Evolutionary conservation across 2,113 vertebrate species (phyloP).

Genomic region (Podarcis cretensis): DNA sequence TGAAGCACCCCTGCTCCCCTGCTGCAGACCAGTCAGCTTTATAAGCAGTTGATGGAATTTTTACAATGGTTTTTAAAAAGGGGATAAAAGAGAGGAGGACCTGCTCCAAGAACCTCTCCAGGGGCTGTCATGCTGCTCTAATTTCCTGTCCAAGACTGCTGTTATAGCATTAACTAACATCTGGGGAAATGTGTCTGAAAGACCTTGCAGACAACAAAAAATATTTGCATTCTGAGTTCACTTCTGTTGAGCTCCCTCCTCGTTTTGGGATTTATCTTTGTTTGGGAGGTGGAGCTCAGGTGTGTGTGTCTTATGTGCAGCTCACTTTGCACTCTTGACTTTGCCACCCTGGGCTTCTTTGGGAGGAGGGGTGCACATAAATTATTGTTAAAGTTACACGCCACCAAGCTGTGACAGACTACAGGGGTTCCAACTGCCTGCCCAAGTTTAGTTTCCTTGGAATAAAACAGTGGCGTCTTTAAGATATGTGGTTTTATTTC

Average conservation of each 20-base stretch:
- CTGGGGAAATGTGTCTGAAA: neutral
- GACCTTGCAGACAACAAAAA: neutral
- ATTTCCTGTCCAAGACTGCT: neutral
- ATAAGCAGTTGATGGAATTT: neutral
- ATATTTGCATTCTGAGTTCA: neutral
- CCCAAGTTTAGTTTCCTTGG: too few relatives aligned
- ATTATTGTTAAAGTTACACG: too few relatives aligned
- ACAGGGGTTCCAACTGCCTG: too few relatives aligned
- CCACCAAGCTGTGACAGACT: too few relatives aligned
- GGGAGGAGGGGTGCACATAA: too few relatives aligned
- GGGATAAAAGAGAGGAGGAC: neutral
- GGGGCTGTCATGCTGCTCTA: neutral
- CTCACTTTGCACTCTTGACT: too few relatives aligned
- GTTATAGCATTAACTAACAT: neutral
- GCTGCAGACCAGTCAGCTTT: neutral
- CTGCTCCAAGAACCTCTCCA: neutral
- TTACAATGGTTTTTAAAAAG: neutral
- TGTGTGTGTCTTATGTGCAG: neutral
- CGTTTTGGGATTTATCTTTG: neutral
- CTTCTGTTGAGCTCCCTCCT: neutral
- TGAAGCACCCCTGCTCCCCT: rapidly evolving
- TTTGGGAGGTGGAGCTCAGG: neutral
- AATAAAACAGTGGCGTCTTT: too few relatives aligned
- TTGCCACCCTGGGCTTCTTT: too few relatives aligned
- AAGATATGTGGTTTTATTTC: too few relatives aligned